Conservation (phyloP, 2,113 vertebrate genomes). For the Catharus fuscescens region DNA sequence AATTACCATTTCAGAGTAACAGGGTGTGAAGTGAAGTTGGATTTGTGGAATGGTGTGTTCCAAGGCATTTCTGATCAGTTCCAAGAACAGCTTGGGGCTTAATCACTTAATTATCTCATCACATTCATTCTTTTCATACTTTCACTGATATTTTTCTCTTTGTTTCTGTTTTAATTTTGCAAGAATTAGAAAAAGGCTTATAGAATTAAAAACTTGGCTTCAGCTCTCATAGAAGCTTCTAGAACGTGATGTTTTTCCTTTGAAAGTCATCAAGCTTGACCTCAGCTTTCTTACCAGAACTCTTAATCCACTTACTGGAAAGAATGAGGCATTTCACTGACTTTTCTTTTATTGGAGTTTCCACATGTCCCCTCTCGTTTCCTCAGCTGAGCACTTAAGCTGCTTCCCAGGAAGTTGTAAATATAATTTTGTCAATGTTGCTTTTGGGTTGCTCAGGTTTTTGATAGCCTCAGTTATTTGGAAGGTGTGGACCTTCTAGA, state of each 20-base stretch:
- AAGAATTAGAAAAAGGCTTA: neutral
- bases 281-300: neutral
- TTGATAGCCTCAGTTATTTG: neutral
- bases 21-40: neutral
- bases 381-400: neutral
- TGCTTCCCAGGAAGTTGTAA: neutral
- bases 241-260: neutral
- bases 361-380: neutral
- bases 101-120: neutral
- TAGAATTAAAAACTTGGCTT: neutral
- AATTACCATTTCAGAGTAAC: neutral
- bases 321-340: neutral
- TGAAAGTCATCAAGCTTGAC: neutral
- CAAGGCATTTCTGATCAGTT: neutral
- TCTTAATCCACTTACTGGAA: neutral
- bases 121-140: neutral
- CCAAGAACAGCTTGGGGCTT: neutral
- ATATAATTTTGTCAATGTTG: neutral
- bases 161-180: neutral
- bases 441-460: neutral
- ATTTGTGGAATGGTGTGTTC: neutral
- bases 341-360: neutral
- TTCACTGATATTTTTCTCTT: neutral
- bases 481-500: neutral
- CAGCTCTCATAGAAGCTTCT: neutral